Evolutionary conservation across 2,797 vertebrate genomes (phyloP).

Genomic region (Ceryle rudis): DNA sequence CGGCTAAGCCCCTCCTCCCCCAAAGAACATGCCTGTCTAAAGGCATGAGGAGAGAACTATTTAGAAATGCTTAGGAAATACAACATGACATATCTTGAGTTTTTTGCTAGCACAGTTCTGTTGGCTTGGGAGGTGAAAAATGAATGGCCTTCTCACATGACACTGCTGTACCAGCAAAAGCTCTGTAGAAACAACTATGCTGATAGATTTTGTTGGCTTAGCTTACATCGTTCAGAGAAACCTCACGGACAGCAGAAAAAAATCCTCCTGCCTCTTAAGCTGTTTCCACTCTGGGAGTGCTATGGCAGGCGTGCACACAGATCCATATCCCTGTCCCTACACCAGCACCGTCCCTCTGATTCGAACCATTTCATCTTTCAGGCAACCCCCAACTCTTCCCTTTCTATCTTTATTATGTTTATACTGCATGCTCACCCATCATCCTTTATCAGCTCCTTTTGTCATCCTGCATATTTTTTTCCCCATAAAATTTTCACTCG

Average conservation of each 20-base stretch:
- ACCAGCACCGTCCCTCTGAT: neutral
- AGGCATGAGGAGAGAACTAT: neutral
- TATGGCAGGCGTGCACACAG: neutral
- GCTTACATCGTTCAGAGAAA: constrained; percentile 30
- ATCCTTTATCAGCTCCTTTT: neutral
- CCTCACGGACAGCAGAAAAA: constrained; percentile 7
- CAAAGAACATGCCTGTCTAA: neutral
- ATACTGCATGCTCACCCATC: neutral
- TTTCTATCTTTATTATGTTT: neutral
- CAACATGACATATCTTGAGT: neutral
- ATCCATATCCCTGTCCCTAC: neutral
- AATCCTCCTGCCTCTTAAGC: neutral
- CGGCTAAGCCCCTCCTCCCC: neutral
- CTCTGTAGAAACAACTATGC: constrained; percentile 28
- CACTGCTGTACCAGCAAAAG: constrained; percentile 51
- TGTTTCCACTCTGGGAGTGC: accelerated
- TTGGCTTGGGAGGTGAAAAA: neutral
- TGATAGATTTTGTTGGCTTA: constrained; percentile 22
- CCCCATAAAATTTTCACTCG: neutral
- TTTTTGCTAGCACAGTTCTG: neutral
- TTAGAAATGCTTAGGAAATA: constrained; percentile 6
- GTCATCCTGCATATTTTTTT: neutral
- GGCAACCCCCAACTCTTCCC: neutral
- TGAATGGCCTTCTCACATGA: constrained; percentile 46
- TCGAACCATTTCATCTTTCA: neutral